A percentile compares a stretch with the other conserved stretches of the same genome.
Evolutionary conservation across 2,113 vertebrate species (phyloP).

Genomic region (Anser cygnoides): DNA sequence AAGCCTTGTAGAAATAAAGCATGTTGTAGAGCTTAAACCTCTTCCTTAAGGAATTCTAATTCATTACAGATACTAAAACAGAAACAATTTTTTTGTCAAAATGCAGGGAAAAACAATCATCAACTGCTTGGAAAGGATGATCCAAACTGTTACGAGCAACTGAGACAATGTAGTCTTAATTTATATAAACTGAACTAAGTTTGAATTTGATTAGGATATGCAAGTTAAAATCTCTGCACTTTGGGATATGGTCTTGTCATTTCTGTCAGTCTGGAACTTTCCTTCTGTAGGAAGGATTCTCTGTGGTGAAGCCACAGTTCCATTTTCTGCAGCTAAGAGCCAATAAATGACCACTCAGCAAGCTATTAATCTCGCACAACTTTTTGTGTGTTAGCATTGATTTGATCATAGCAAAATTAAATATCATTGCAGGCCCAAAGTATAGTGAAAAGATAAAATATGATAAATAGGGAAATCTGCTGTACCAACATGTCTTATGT

Average conservation of each 20-base stretch:
- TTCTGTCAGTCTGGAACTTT: background rate
- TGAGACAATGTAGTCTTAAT: background rate
- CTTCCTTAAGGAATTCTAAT: background rate
- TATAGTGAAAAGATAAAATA: background rate
- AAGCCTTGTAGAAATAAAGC: background rate
- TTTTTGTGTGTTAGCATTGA: background rate
- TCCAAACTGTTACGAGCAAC: background rate
- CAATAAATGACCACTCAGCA: background rate
- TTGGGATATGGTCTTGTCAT: background rate
- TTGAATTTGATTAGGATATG: background rate
- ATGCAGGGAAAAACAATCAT: background rate
- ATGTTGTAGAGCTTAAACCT: background rate
- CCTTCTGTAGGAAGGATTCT: background rate
- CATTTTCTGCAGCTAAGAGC: background rate
- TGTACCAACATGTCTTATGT: background rate
- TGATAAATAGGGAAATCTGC: background rate
- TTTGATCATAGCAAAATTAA: background rate
- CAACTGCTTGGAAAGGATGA: background rate
- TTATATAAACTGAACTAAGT: background rate
- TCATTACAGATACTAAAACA: background rate
- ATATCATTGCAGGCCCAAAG: background rate
- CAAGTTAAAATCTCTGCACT: background rate
- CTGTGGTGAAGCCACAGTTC: background rate
- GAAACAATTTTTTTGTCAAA: background rate
- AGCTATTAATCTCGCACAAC: background rate